Evolutionary conservation across 2,888 invertebrate species (phyloP).

Genomic region (Actias luna): DNA sequence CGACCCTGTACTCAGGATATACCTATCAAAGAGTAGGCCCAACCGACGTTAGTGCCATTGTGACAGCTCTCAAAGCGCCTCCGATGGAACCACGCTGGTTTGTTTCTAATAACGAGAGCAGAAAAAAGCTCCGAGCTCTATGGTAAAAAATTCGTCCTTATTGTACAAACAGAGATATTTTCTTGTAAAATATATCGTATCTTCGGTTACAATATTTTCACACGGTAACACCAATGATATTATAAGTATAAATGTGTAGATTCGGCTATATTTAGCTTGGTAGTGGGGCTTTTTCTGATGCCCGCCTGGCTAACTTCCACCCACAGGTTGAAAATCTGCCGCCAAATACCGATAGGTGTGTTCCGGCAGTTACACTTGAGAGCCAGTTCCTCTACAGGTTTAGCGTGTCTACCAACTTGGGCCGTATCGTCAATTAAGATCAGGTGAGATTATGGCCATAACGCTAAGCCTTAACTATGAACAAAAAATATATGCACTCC

Average conservation of each 20-base stretch:
- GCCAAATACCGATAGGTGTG: too few species aligned
- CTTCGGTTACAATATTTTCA: not conserved
- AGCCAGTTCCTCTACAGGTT: too few species aligned
- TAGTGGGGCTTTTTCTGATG: too few species aligned
- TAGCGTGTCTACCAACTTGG: too few species aligned
- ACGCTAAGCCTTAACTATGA: too few species aligned
- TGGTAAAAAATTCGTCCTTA: constrained; percentile 1
- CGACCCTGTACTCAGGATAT: constrained; percentile 24
- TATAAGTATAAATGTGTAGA: not conserved
- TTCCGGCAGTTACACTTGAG: too few species aligned
- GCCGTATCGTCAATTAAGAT: too few species aligned
- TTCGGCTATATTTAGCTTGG: too few species aligned
- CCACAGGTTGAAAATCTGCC: too few species aligned
- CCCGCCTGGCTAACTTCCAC: too few species aligned
- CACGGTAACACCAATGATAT: not conserved
- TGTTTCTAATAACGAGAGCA: constrained; percentile 17
- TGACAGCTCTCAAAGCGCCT: constrained; percentile 46
- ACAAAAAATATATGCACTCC: too few species aligned
- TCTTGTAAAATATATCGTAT: not conserved
- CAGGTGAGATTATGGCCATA: too few species aligned
- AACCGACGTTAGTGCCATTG: constrained; percentile 42
- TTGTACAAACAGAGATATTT: not conserved
- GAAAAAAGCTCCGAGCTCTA: constrained; percentile 10
- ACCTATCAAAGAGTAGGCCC: constrained; percentile 36
- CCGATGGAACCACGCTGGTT: constrained; percentile 15